These are phyloP conservation scores for Panagrolaimus sp. DNA, from an alignment of 1,140 invertebrate genomes.

Conservation along the genomic window DNA sequence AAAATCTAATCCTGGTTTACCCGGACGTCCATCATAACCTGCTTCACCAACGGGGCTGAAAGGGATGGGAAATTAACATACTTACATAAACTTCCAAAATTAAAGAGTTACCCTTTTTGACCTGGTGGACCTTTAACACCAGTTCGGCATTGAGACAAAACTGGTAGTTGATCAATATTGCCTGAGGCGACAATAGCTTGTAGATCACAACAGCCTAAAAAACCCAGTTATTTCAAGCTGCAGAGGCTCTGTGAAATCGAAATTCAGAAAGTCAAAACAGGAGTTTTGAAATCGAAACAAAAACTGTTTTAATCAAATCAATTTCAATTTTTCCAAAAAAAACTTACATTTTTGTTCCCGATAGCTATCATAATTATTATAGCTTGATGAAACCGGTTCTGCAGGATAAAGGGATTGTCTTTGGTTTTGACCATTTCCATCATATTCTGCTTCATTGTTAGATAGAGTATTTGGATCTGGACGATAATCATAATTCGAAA, in stretches of 20 bases:
- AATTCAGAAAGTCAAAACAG: too few species aligned
- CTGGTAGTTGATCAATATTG: not conserved
- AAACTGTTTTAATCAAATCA: too few species aligned
- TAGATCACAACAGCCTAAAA: conserved; percentile 7
- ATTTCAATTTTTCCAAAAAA: too few species aligned
- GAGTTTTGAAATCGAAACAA: too few species aligned
- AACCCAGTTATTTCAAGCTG: not conserved
- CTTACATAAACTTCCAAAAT: too few species aligned
- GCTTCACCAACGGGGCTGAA: not conserved
- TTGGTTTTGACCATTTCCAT: too few species aligned
- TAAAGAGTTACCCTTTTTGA: not conserved
- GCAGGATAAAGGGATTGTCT: too few species aligned
- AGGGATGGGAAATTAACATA: too few species aligned
- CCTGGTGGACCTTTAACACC: not conserved
- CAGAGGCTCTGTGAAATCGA: too few species aligned
- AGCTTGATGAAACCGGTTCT: too few species aligned
- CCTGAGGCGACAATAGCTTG: not conserved
- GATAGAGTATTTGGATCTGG: not conserved
- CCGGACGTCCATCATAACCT: conserved; percentile 1
- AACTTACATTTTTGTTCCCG: not conserved
- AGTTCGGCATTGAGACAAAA: not conserved
- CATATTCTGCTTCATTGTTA: not conserved
- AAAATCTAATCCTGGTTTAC: not conserved
- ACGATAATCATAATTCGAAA: not conserved
- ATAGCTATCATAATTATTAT: too few species aligned